These are phyloP conservation scores for Perca flavescens DNA, from an alignment of 2,113 vertebrate species.

Conservation along the genomic window DNA sequence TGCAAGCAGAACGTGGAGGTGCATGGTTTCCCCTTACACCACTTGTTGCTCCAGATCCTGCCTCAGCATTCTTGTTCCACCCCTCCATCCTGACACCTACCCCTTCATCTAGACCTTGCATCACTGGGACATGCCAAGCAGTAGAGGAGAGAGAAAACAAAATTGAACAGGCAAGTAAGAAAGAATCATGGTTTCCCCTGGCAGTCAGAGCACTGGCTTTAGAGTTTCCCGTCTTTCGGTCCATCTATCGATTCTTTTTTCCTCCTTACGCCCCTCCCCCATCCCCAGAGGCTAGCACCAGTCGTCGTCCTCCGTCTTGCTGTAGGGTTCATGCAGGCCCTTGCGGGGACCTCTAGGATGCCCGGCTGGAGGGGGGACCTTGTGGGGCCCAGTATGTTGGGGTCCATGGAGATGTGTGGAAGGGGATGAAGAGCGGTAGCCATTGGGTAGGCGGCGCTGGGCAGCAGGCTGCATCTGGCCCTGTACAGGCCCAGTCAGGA, in stretches of 20 bases:
- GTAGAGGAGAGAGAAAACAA: constrained; percentile 69
- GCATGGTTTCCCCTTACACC: constrained; percentile 21
- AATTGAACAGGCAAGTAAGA: constrained; percentile 69
- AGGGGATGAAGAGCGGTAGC: constrained; percentile 89
- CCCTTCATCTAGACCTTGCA: constrained; percentile 21
- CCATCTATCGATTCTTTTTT: constrained; percentile 38
- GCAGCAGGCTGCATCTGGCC: constrained; percentile 74
- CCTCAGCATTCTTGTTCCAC: constrained; percentile 52
- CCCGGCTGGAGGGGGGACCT: constrained; percentile 78
- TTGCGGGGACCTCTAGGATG: constrained; percentile 85
- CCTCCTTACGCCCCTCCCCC: constrained; percentile 58
- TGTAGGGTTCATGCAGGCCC: constrained; percentile 91
- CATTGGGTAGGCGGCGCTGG: constrained; percentile 90
- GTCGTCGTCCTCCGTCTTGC: constrained; percentile 92
- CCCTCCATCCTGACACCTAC: constrained; percentile 46
- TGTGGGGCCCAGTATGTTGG: constrained; percentile 82
- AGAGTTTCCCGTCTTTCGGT: constrained; percentile 51
- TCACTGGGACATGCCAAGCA: constrained; percentile 66
- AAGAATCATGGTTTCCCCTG: constrained; percentile 75
- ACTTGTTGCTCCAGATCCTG: constrained; percentile 49
- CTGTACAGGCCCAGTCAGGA: constrained; percentile 76
- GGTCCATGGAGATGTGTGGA: constrained; percentile 85
- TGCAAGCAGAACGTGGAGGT: constrained; percentile 49
- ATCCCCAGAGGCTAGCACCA: constrained; percentile 91
- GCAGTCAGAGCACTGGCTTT: constrained; percentile 70